A percentile compares a stretch with the other conserved stretches of the same genome.
These are phyloP conservation scores for Polymixis flavicincta DNA, from an alignment of 2,888 invertebrate genomes.

Conservation along the genomic window DNA sequence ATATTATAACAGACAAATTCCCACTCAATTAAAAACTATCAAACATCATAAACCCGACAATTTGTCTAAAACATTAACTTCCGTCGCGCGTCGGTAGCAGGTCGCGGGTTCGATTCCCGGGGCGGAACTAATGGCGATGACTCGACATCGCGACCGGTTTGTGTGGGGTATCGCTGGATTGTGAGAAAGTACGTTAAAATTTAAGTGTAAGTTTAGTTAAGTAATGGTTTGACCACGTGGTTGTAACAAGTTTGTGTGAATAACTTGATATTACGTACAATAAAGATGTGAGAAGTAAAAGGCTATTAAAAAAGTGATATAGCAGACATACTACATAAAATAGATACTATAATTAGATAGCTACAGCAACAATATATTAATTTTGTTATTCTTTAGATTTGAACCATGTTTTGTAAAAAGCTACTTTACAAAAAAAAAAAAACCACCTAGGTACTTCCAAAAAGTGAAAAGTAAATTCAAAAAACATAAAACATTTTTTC, in stretches of 20 bases:
- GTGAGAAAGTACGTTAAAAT: constrained; percentile 53
- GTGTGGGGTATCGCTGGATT: constrained; percentile 50
- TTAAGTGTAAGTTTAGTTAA: constrained; percentile 2
- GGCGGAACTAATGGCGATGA: constrained; percentile 83
- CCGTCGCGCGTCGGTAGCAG: constrained; percentile 64
- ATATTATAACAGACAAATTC: constrained; percentile 22
- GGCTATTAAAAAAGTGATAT: neutral
- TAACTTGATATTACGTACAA: neutral
- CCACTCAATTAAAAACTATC: constrained; percentile 55
- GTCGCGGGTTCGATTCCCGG: constrained; percentile 77
- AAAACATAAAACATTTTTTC: no score
- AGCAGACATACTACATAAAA: no score
- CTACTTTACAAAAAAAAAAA: no score
- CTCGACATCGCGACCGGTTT: constrained; percentile 73
- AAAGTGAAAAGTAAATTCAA: no score
- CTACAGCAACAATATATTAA: no score
- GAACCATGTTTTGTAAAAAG: no score
- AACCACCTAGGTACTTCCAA: no score
- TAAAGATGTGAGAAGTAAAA: neutral
- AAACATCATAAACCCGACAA: constrained; percentile 53
- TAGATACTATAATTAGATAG: no score
- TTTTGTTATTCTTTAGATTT: no score
- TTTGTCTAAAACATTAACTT: constrained; percentile 68
- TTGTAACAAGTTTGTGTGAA: neutral
- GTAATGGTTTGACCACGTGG: constrained; percentile 19